phyloP scores from a whole-genome alignment of 2,888 invertebrate genomes.

The Protodeltote pygarga region DNA sequence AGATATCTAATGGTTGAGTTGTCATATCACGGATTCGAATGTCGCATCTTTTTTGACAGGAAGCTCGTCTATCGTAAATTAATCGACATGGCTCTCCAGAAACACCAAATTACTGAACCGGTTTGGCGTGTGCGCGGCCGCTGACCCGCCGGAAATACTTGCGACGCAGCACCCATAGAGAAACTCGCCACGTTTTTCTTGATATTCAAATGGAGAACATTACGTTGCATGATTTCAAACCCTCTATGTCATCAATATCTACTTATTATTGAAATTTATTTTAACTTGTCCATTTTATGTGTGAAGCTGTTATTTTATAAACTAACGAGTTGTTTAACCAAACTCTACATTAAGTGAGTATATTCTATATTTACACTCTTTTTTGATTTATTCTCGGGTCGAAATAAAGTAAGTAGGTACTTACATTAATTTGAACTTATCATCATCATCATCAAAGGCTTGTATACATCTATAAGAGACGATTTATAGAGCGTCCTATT shows the following conservation, averaged over 20 bases:
- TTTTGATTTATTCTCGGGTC: too few species aligned
- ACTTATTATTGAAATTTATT: constrained; percentile 23
- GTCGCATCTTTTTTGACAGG: constrained; percentile 71
- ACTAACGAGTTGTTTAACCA: too few species aligned
- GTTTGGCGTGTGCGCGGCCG: constrained; percentile 79
- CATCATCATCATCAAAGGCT: too few species aligned
- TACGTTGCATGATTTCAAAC: constrained; percentile 40
- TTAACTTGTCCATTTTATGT: constrained; percentile 7
- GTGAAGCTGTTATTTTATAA: not conserved
- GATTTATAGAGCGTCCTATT: too few species aligned
- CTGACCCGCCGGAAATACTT: constrained; percentile 64
- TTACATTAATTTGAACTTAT: too few species aligned
- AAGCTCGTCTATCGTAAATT: constrained; percentile 77
- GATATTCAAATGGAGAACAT: constrained; percentile 53
- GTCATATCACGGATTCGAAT: constrained; percentile 61
- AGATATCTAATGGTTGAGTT: constrained; percentile 57
- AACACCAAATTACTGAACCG: constrained; percentile 73
- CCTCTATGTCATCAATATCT: constrained; percentile 28
- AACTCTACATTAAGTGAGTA: too few species aligned
- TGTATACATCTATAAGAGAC: too few species aligned
- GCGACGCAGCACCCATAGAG: constrained; percentile 58
- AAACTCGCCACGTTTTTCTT: constrained; percentile 58
- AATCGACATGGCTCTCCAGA: constrained; percentile 70
- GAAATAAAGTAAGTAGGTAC: too few species aligned
- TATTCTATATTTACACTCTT: too few species aligned